Conservation (phyloP, 2,113 vertebrate genomes). For the Neomonachus schauinslandi region DNA sequence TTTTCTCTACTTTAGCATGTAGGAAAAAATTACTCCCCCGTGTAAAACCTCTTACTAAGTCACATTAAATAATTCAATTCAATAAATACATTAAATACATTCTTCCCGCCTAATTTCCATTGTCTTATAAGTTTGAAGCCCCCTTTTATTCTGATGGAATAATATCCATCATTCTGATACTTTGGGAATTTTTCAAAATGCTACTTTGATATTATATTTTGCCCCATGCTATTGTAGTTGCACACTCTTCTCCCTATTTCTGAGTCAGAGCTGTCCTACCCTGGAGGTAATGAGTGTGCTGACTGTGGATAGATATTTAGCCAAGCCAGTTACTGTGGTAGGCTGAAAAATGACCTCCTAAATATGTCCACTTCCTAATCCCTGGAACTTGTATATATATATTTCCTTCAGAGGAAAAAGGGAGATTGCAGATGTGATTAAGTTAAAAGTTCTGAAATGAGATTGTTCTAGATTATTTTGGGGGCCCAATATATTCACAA, state of each 20-base stretch:
- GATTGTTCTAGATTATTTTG: background rate
- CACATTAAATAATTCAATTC: background rate
- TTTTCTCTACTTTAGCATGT: background rate
- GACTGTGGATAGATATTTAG: background rate
- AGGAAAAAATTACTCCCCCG: background rate
- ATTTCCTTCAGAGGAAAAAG: background rate
- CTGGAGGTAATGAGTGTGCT: background rate
- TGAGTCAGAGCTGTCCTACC: constrained; percentile 1
- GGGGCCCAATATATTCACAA: background rate
- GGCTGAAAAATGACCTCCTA: background rate
- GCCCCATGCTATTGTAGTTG: background rate
- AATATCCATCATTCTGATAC: constrained; percentile 20
- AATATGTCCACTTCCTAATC: background rate
- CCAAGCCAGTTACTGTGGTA: background rate
- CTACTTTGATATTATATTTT: background rate
- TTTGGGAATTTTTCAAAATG: background rate
- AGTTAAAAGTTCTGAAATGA: background rate
- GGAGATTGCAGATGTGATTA: background rate
- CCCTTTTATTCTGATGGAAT: background rate
- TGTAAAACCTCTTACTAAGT: background rate
- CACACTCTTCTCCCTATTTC: background rate
- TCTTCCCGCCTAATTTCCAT: constrained; percentile 8
- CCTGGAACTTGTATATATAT: background rate
- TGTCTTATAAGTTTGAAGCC: background rate
- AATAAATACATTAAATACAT: background rate